Percentiles rank a stretch among this genome's conserved stretches.
phyloP scores from a whole-genome alignment of 2,113 vertebrate species.

The Prionailurus viverrinus region DNA sequence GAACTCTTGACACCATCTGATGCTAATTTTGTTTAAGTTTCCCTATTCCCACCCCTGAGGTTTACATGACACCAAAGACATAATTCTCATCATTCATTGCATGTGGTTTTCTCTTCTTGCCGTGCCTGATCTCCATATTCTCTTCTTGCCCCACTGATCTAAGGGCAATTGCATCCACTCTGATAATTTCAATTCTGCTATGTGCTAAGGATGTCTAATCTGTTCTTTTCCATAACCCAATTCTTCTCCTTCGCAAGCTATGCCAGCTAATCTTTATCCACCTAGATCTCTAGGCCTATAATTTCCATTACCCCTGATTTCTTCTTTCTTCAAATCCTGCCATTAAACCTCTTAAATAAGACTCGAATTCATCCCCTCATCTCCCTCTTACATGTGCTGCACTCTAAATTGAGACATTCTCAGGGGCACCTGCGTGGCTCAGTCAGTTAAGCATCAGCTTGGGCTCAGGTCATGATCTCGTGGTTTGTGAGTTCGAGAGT shows the following conservation, averaged over 20 bases:
- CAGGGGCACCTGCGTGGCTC: too few relatives aligned
- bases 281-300: background rate
- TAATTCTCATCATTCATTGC: background rate
- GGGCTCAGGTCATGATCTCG: too few relatives aligned
- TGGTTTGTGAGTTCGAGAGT: too few relatives aligned
- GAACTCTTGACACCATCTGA: background rate
- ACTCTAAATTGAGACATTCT: background rate
- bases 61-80: background rate
- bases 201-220: background rate
- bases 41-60: background rate
- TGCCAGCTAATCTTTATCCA: background rate
- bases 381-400: background rate
- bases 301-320: slow-evolving; percentile 14
- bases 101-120: background rate
- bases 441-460: too few relatives aligned
- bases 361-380: background rate
- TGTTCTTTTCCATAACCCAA: background rate
- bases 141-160: background rate
- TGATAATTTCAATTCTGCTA: background rate
- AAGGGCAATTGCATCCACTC: background rate
- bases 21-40: background rate
- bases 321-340: background rate
- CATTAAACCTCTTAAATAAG: background rate
- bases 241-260: background rate
- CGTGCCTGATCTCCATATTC: background rate